These are phyloP conservation scores for Cyprinus carpio DNA, from an alignment of 2,113 vertebrate genomes.

Conservation along the genomic window DNA sequence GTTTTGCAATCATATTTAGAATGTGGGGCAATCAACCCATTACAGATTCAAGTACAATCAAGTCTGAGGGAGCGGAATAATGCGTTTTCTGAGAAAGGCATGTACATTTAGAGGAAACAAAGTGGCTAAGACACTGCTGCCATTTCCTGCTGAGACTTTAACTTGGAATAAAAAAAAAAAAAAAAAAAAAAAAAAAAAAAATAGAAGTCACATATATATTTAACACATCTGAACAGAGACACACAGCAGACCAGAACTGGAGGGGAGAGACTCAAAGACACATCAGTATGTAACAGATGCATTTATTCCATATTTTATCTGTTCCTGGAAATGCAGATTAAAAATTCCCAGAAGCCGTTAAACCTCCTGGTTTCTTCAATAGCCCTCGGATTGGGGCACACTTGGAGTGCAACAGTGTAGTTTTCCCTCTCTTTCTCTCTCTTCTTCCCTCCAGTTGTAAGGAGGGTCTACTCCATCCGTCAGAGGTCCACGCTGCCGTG, in stretches of 20 bases:
- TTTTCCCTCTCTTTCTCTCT: constrained; percentile 22
- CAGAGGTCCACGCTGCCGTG: constrained; percentile 24
- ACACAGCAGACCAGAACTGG: constrained; percentile 42
- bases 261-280: constrained; percentile 33
- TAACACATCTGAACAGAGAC: constrained; percentile 50
- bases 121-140: too few species aligned
- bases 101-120: too few species aligned
- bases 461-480: constrained; percentile 10
- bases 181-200: background rate
- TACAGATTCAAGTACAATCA: constrained; percentile 68
- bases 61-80: constrained; percentile 6
- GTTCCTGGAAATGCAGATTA: constrained; percentile 44
- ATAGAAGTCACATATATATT: constrained; percentile 50
- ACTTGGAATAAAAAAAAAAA: too few species aligned
- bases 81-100: too few species aligned
- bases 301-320: constrained; percentile 33
- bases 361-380: background rate
- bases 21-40: constrained; percentile 59
- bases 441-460: constrained; percentile 15
- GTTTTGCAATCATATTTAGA: constrained; percentile 46
- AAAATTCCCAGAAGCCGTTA: constrained; percentile 25
- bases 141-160: too few species aligned
- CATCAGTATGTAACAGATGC: constrained; percentile 39
- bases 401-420: constrained; percentile 35
- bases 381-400: background rate